Conservation (phyloP, 1,140 invertebrate species). For the Argopecten irradians region DNA sequence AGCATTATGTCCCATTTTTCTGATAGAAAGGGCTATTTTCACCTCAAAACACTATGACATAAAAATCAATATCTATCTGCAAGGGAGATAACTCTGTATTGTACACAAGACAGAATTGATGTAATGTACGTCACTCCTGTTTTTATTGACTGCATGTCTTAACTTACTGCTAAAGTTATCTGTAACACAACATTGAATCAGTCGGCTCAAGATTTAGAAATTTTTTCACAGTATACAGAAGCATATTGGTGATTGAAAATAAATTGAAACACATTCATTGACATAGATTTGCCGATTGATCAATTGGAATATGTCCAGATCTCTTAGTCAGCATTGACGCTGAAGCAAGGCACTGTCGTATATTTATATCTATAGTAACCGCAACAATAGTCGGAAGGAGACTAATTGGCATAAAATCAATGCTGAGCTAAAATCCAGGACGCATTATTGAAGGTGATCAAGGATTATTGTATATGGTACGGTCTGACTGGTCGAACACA, state of each 20-base stretch:
- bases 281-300: background rate
- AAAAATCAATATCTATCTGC: too few relatives aligned
- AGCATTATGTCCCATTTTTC: too few relatives aligned
- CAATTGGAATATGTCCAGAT: background rate
- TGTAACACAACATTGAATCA: too few relatives aligned
- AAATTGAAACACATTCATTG: background rate
- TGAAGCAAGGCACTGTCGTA: background rate
- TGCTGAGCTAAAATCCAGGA: background rate
- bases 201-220: too few relatives aligned
- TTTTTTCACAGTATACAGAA: too few relatives aligned
- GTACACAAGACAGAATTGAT: too few relatives aligned
- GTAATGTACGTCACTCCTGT: too few relatives aligned
- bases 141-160: too few relatives aligned
- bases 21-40: too few relatives aligned
- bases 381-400: background rate
- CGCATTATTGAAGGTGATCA: slow-evolving; percentile 1
- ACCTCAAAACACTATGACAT: too few relatives aligned
- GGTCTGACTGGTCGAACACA: background rate
- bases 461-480: background rate
- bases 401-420: slow-evolving; percentile 18
- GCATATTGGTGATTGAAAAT: background rate
- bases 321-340: background rate
- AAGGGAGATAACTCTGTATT: too few relatives aligned
- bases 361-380: background rate
- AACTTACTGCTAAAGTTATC: too few relatives aligned